Evolutionary conservation across 2,888 invertebrate species (phyloP).

Genomic region (Polydrusus pterygomalis): DNA sequence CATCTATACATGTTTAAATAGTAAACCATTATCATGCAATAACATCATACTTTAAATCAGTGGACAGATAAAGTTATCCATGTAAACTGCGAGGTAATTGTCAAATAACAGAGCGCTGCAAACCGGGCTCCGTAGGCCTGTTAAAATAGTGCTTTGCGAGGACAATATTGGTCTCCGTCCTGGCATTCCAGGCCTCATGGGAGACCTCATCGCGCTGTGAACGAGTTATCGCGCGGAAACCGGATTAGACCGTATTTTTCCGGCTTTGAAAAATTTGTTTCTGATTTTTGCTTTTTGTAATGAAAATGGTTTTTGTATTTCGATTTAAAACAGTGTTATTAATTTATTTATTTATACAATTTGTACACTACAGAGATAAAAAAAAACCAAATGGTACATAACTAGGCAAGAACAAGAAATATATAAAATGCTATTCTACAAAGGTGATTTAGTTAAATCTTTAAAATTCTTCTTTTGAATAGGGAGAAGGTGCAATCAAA

Average conservation of each 20-base stretch:
- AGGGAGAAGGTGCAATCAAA: too few relatives aligned
- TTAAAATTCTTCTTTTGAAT: too few relatives aligned
- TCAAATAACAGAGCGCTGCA: constrained; percentile 44
- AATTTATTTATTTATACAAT: too few relatives aligned
- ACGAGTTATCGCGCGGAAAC: constrained; percentile 43
- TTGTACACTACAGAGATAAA: too few relatives aligned
- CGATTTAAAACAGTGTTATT: too few relatives aligned
- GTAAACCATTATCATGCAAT: constrained; percentile 19
- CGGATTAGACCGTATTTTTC: constrained; percentile 29
- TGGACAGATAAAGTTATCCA: constrained; percentile 46
- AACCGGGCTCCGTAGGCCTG: constrained; percentile 51
- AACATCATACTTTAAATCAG: constrained; percentile 30
- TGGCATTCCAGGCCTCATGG: constrained; percentile 45
- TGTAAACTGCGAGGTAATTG: constrained; percentile 53
- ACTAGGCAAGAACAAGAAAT: too few relatives aligned
- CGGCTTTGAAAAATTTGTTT: constrained; percentile 11
- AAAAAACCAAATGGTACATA: too few relatives aligned
- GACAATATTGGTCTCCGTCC: constrained; percentile 54
- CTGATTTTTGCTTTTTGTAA: constrained; percentile 7
- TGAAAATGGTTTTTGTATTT: background rate
- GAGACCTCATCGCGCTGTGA: constrained; percentile 37
- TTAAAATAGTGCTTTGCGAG: constrained; percentile 54
- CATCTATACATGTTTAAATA: background rate
- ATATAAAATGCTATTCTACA: too few relatives aligned
- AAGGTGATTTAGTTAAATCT: too few relatives aligned